A percentile compares a stretch with the other conserved stretches of the same genome.
Conservation (phyloP, 2,888 invertebrate genomes). For the Troides helena region DNA sequence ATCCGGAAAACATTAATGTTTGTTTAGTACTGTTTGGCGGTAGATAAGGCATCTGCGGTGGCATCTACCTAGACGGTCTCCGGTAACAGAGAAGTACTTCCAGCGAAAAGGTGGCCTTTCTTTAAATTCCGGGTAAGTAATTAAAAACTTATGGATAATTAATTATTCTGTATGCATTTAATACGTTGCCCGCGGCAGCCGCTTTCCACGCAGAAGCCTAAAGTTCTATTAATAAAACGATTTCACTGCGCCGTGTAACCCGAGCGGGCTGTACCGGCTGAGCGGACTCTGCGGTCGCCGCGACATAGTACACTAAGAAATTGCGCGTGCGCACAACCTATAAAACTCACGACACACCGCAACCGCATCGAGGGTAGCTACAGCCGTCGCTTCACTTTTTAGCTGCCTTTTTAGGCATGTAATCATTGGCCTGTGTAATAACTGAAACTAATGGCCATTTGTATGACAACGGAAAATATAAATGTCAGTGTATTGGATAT, state of each 20-base stretch:
- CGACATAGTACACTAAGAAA: conserved; percentile 59
- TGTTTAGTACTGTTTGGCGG: too few species aligned
- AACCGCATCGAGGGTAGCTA: conserved; percentile 27
- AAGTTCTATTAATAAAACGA: conserved; percentile 52
- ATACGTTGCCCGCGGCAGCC: conserved; percentile 27
- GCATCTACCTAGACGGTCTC: too few species aligned
- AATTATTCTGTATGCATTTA: conserved; percentile 8
- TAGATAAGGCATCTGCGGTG: too few species aligned
- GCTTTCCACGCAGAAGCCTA: conserved; percentile 46
- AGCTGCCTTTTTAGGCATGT: conserved; percentile 29
- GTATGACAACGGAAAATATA: conserved; percentile 20
- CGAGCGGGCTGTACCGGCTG: conserved; percentile 49
- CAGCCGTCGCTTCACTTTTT: conserved; percentile 30
- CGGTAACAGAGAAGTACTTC: too few species aligned
- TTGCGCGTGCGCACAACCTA: conserved; percentile 52
- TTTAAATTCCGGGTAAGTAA: not conserved
- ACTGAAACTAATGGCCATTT: conserved; percentile 15
- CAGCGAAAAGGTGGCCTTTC: too few species aligned
- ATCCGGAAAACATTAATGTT: too few species aligned
- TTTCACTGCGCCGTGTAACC: conserved; percentile 55
- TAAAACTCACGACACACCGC: conserved; percentile 41
- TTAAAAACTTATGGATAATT: not conserved
- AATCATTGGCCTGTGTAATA: conserved; percentile 26
- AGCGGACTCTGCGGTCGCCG: conserved; percentile 59
- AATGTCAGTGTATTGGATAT: conserved; percentile 21